Base-by-base conservation (phyloP, 1,140 invertebrate species). In the Lepidotrigona ventralis region DNA sequence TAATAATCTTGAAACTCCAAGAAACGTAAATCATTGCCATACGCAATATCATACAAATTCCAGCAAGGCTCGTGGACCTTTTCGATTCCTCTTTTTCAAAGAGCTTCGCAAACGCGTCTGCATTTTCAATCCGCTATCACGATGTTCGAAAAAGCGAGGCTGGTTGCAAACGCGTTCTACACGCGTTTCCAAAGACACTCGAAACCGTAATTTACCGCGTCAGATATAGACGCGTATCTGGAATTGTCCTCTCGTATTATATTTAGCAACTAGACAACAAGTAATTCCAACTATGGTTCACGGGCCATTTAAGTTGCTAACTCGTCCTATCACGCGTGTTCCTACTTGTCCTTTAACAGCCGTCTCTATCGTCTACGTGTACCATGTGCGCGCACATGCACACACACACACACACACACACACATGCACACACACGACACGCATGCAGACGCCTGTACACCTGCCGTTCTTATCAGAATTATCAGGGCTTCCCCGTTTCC, bases 251-350 rank as follows among this genome's bases (percentile, higher is more conserved):
- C 58, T 68, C 66, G 83, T 64, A 81, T 89, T 88, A 91, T 86
- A 91, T 91, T 91, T 89, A 90, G 84, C 82, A 79, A 90, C 77
- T 86, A 88, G 88, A 91, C 93, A 93, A 92, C 91, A 93, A 93
- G 92, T 93, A 93, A 93, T 94, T 92, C 90, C 76, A 93, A 93
- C 92, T 92, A 90, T 83, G 87, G 86, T 93, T 93, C 90, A 93
- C 90, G 91, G 88, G 79, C 92, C 92, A 94, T 94, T 93, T 92
- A 93, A 93, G 93, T 93, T 92, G 85, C 76, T 83, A 93, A 93
- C 92, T 94, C 90, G 89, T 92, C 88, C 92, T 92, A 92, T 93
- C 92, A 91, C 89, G 86, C 90, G 87, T 91, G 87, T 90, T 91
- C 85, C 88, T 90, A 91, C 93, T 93, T 92, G 91, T 93, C 89